These are phyloP conservation scores for Heliconius charithonia DNA, from an alignment of 2,888 invertebrate genomes.

Conservation along the genomic window DNA sequence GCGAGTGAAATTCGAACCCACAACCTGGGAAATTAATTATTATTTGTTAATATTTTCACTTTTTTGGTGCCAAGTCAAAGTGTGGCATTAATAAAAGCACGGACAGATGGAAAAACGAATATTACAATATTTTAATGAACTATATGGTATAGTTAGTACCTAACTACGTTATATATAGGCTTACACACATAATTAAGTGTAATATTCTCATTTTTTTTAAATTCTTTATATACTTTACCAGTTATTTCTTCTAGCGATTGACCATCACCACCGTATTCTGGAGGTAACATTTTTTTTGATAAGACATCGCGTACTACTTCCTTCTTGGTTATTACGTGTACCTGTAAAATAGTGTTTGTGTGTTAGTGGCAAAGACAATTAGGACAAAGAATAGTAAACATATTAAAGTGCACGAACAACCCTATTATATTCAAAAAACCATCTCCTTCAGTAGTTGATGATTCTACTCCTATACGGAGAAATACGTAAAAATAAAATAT, in stretches of 20 bases:
- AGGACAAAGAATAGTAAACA: no score
- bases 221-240: conserved; percentile 34
- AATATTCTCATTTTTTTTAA: background rate
- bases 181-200: background rate
- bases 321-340: conserved; percentile 42
- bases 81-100: no score
- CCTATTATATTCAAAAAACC: no score
- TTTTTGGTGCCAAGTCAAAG: background rate
- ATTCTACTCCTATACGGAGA: no score
- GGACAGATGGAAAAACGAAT: background rate
- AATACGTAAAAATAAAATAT: no score
- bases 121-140: background rate
- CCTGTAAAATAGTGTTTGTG: conserved; percentile 1
- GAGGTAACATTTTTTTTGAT: conserved; percentile 79
- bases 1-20: no score
- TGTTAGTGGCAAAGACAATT: no score
- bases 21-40: no score
- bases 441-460: no score
- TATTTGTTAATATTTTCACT: background rate
- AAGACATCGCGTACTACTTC: conserved; percentile 78
- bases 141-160: background rate
- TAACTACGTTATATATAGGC: background rate
- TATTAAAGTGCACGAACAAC: no score
- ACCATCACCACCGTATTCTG: conserved; percentile 85
- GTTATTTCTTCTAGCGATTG: conserved; percentile 64